Percentiles rank a stretch among this genome's conserved stretches.
phyloP scores from a whole-genome alignment of 2,113 vertebrate genomes.

The Sebastes fasciatus region DNA sequence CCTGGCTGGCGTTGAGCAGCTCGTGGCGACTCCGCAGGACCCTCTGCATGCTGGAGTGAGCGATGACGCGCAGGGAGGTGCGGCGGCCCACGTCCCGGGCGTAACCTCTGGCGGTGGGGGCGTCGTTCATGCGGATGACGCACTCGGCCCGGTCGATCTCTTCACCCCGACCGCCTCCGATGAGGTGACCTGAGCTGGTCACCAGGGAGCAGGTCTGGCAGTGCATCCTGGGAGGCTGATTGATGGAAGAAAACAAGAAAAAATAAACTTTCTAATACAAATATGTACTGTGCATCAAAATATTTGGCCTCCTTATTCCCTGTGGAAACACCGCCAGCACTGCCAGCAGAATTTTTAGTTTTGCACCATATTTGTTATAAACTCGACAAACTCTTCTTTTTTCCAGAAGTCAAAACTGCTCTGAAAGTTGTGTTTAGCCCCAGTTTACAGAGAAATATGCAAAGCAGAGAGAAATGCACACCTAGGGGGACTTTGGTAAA shows the following conservation, averaged over 20 bases:
- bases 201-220: slow-evolving; percentile 93
- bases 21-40: slow-evolving; percentile 91
- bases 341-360: slow-evolving; percentile 29
- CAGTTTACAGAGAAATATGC: slow-evolving; percentile 57
- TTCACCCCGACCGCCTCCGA: slow-evolving; percentile 86
- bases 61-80: slow-evolving; percentile 95
- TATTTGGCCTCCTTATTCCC: slow-evolving; percentile 9
- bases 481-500: slow-evolving; percentile 61
- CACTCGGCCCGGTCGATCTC: slow-evolving; percentile 93
- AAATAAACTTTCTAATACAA: not conserved
- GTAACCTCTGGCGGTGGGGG: slow-evolving; percentile 87
- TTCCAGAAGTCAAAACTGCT: slow-evolving; percentile 38
- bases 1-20: slow-evolving; percentile 94
- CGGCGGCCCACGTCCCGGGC: slow-evolving; percentile 90
- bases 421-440: slow-evolving; percentile 48
- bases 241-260: not conserved
- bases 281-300: slow-evolving; percentile 11
- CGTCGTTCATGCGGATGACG: slow-evolving; percentile 98
- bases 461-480: slow-evolving; percentile 63
- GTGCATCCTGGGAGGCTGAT: slow-evolving; percentile 94
- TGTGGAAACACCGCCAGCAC: slow-evolving; percentile 1
- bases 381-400: slow-evolving; percentile 29
- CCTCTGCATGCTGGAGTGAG: slow-evolving; percentile 97
- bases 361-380: slow-evolving; percentile 32
- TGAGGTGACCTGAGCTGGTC: slow-evolving; percentile 95